A percentile compares a stretch with the other conserved stretches of the same genome.
Evolutionary conservation across 2,113 vertebrate genomes (phyloP).

Genomic region (Pangasianodon hypophthalmus): DNA sequence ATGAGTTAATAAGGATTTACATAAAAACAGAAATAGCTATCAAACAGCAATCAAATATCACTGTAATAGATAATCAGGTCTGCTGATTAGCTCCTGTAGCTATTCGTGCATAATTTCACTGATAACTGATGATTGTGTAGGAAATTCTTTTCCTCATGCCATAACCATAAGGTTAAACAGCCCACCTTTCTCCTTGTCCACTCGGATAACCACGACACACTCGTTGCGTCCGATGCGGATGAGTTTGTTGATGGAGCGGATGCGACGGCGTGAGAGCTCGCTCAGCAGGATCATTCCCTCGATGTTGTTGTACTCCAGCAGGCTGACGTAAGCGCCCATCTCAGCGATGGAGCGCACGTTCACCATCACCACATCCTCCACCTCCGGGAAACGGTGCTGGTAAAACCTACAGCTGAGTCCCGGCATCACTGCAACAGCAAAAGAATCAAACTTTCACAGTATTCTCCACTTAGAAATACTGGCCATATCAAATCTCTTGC

Average conservation of each 20-base stretch:
- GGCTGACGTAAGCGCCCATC: constrained; percentile 98
- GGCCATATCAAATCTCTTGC: not conserved
- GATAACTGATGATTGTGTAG: not conserved
- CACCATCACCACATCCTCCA: constrained; percentile 99
- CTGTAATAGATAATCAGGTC: not conserved
- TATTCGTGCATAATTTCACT: not conserved
- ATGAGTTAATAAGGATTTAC: not conserved
- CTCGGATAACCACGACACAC: constrained; percentile 95
- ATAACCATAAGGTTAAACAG: not conserved
- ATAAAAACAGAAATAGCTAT: not conserved
- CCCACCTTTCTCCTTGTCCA: constrained; percentile 97
- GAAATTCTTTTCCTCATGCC: not conserved
- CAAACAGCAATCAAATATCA: not conserved
- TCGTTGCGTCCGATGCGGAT: constrained; percentile 97
- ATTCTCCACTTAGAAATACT: no score
- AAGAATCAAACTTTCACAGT: not conserved
- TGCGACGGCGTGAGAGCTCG: constrained; percentile 91
- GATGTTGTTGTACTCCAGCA: constrained; percentile 97
- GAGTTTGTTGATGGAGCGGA: constrained; percentile 98
- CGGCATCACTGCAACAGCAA: constrained; percentile 82
- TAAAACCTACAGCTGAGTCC: constrained; percentile 97
- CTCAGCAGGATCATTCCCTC: constrained; percentile 99
- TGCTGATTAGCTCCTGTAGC: not conserved
- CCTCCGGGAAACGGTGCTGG: constrained; percentile 97
- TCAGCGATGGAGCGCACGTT: constrained; percentile 97